phyloP scores from a whole-genome alignment of 2,797 vertebrate genomes.

The Epinephelus coioides region DNA sequence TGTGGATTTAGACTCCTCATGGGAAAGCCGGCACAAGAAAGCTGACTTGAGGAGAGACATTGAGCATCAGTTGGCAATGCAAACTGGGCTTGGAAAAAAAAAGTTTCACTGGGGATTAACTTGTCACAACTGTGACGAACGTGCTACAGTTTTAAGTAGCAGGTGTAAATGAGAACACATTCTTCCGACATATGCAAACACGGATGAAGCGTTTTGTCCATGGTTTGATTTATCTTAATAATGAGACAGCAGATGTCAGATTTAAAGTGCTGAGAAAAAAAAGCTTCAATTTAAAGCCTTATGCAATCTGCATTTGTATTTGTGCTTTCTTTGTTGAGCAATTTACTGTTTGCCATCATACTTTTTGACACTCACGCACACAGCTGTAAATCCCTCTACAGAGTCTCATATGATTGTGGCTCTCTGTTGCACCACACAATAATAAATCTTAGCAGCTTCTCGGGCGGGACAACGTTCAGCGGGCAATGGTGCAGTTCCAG shows the following conservation, averaged over 20 bases:
- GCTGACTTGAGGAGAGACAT: conserved; percentile 75
- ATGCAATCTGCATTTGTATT: conserved; percentile 37
- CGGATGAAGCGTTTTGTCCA: background rate
- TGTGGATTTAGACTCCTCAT: conserved; percentile 62
- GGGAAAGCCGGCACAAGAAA: conserved; percentile 57
- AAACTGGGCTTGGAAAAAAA: conserved; percentile 47
- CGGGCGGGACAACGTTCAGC: background rate
- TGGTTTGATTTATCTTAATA: conserved; percentile 5
- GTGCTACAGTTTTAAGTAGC: conserved; percentile 54
- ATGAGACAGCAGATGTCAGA: background rate
- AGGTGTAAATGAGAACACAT: conserved; percentile 59
- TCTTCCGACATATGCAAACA: conserved; percentile 31
- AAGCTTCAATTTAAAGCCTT: background rate
- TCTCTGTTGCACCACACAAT: conserved; percentile 19
- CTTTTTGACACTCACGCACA: conserved; percentile 11
- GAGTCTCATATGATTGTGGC: conserved; percentile 25
- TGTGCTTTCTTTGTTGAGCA: background rate
- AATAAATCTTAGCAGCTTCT: conserved; percentile 33
- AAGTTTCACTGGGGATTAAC: conserved; percentile 70
- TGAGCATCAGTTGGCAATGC: conserved; percentile 68
- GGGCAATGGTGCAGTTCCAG: background rate
- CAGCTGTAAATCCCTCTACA: conserved; percentile 45
- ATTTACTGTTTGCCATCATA: conserved; percentile 5
- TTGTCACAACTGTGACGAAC: conserved; percentile 70
- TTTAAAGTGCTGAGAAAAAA: conserved; percentile 11